Evolutionary conservation across 2,113 vertebrate genomes (phyloP), one percentile per base, ranked within the genome.

Genomic region (Hippocampus comes): DNA sequence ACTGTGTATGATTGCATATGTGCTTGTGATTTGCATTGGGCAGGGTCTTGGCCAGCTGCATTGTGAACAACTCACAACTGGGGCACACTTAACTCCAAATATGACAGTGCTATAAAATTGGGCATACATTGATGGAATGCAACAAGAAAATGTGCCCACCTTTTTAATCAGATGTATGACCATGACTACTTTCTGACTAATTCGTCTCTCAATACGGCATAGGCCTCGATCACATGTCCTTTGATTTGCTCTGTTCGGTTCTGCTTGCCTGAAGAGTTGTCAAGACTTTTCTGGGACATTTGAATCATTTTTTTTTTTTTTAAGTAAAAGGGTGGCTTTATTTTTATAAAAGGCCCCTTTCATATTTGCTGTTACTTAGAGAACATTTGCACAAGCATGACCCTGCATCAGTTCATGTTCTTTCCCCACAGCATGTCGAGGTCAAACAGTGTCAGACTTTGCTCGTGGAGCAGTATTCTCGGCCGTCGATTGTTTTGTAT

Each of bases 191-290:
- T 2, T 6, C 6, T 23, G 25, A 20, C 63, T 46, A 3, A 34
- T 34, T 34, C 30, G 30, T 34, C 30, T 18, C 42, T 66, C 34
- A 41, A 5, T 66, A 20, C 14, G 10, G 61, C 75, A 78, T 73
- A 74, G 81, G 78, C 71, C 72, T 55, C 68, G 66, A 82, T 85
- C 78, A 85, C 78, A 83, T 74, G 86, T 69, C 64, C 1, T 20
- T 48, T 56, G 61, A 9, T 46, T 65, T 69, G 9, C 69, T 21
- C 18, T 80, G 12, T 68, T 23, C 42, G 78, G 15, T 74, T 78
- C 21, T 64, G 23, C 59, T 18, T 49, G 17, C 63, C 68, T 30
- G 68, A 23, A 65, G 23, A 59, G 38, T 51, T 68, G 11, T 15
- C 46, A 78, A 61, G 34, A 11, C 3, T 18, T 42, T 9, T 59